These are phyloP conservation scores for Pseudomugil tenellus DNA, from an alignment of 2,797 vertebrate genomes.

Conservation along the genomic window DNA sequence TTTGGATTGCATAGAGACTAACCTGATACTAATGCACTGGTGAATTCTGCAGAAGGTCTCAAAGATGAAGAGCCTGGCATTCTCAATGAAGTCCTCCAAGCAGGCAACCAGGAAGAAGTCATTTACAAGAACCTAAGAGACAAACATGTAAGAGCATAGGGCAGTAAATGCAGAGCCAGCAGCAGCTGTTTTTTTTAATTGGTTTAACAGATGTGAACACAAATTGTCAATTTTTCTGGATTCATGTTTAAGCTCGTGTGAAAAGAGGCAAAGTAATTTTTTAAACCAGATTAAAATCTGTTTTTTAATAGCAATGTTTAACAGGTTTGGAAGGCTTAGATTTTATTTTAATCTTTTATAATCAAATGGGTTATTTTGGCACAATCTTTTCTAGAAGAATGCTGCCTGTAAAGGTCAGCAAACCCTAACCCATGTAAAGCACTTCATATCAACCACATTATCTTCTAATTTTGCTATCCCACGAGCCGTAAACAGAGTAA, in stretches of 20 bases:
- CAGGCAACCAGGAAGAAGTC: conserved; percentile 98
- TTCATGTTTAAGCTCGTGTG: background rate
- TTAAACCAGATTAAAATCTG: conserved; percentile 37
- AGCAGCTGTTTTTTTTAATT: too few species aligned
- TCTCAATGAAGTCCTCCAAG: conserved; percentile 98
- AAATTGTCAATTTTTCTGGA: background rate
- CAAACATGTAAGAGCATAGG: conserved; percentile 10
- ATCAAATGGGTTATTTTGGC: background rate
- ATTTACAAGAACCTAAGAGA: conserved; percentile 92
- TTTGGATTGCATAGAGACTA: conserved; percentile 28
- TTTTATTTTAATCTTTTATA: background rate
- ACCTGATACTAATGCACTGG: conserved; percentile 99
- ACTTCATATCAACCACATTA: conserved; percentile 45
- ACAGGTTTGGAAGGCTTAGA: conserved; percentile 4
- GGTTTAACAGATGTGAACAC: background rate
- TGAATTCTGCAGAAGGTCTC: conserved; percentile 98
- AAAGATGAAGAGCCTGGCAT: conserved; percentile 97
- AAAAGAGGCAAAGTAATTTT: conserved; percentile 32
- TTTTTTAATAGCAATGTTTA: conserved; percentile 29
- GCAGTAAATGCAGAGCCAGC: background rate
- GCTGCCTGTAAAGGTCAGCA: background rate
- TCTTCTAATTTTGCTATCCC: conserved; percentile 65
- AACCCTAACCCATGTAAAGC: conserved; percentile 31
- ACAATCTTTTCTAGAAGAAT: background rate
- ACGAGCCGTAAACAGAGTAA: conserved; percentile 52